These are phyloP conservation scores for Molossus alvarezi DNA, from an alignment of 2,797 vertebrate species.

Conservation along the genomic window DNA sequence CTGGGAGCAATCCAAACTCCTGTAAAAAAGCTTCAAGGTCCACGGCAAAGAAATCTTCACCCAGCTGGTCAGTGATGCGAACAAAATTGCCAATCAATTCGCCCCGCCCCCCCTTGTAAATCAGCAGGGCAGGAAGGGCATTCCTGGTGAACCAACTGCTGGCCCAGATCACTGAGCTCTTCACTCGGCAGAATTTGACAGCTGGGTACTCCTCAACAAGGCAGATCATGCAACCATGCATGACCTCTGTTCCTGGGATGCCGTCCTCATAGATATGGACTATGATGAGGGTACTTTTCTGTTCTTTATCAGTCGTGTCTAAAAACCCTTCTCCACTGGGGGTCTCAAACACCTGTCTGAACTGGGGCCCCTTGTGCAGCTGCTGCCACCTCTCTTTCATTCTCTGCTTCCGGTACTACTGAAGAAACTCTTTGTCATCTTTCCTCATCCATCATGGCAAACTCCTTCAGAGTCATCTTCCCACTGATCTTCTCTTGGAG, in stretches of 20 bases:
- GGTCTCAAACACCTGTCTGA: constrained; percentile 95
- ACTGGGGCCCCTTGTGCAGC: constrained; percentile 95
- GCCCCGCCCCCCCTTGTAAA: constrained; percentile 94
- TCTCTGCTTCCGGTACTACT: constrained; percentile 97
- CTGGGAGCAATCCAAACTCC: constrained; percentile 97
- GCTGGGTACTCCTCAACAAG: constrained; percentile 96
- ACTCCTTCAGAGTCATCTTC: constrained; percentile 97
- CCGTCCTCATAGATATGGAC: constrained; percentile 98
- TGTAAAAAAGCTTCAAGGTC: constrained; percentile 97
- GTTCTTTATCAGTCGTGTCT: constrained; percentile 96
- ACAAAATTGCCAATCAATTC: constrained; percentile 99
- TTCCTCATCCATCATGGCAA: constrained; percentile 93
- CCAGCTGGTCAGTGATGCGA: constrained; percentile 98
- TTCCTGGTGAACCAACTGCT: constrained; percentile 95
- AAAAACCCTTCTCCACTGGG: constrained; percentile 96
- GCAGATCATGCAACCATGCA: constrained; percentile 96
- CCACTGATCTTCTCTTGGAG: constrained; percentile 96
- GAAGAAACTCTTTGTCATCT: constrained; percentile 97
- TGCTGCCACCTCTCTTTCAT: constrained; percentile 98
- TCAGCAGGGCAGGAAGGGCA: constrained; percentile 97
- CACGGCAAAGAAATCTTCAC: constrained; percentile 98
- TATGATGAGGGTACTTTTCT: constrained; percentile 95
- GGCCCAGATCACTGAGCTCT: constrained; percentile 96
- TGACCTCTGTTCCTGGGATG: constrained; percentile 95
- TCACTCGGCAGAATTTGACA: constrained; percentile 97